Percentiles rank a stretch among this genome's conserved stretches.
Conservation (phyloP, 1,140 invertebrate genomes). For the Hetaerina americana region DNA sequence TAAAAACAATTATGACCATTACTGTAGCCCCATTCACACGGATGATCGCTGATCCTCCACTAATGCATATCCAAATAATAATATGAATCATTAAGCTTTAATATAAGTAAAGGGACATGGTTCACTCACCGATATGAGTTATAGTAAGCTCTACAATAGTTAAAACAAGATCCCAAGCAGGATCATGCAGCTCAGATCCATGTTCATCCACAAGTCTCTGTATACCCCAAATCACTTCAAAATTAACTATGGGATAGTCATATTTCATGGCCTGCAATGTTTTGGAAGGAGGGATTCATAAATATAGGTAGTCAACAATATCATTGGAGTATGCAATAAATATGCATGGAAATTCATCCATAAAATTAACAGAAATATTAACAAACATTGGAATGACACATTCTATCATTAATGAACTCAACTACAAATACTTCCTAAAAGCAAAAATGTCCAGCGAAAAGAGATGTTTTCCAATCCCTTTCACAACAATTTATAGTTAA, state of each 20-base stretch:
- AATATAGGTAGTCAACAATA: constrained; percentile 5
- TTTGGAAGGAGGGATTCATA: constrained; percentile 7
- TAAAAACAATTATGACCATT: no score
- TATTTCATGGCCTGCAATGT: constrained; percentile 49
- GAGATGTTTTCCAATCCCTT: no score
- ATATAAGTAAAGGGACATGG: no score
- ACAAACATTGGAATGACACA: no score
- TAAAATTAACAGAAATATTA: no score
- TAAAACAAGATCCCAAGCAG: constrained; percentile 74
- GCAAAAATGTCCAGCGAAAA: no score
- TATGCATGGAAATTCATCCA: no score
- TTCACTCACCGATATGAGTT: constrained; percentile 41
- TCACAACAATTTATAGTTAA: no score
- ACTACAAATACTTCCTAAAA: no score
- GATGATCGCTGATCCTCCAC: no score
- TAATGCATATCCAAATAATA: not conserved
- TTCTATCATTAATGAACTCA: no score
- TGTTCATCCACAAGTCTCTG: constrained; percentile 66
- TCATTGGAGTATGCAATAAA: not conserved
- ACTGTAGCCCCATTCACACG: no score
- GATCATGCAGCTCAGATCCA: constrained; percentile 54
- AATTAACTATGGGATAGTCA: constrained; percentile 63
- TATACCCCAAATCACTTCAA: constrained; percentile 72
- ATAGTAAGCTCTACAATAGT: constrained; percentile 57
- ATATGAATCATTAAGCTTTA: not conserved